A percentile compares a stretch with the other conserved stretches of the same genome.
Evolutionary conservation across 2,113 vertebrate species (phyloP).

Genomic region (Arenaria interpres): DNA sequence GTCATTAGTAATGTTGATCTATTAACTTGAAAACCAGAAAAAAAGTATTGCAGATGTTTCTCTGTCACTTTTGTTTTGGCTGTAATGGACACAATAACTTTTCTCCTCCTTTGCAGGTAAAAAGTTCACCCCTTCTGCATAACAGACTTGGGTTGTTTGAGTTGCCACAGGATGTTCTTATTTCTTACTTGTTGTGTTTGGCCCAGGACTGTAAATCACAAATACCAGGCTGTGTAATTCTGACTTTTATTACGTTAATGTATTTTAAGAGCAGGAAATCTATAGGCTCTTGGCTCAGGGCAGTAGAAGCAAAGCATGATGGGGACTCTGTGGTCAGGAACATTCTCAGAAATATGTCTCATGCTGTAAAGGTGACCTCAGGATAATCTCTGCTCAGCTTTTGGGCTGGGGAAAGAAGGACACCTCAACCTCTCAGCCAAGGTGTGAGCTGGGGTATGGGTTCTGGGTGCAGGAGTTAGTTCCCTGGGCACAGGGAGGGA

Average conservation of each 20-base stretch:
- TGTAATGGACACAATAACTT: not conserved
- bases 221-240: constrained; percentile 15
- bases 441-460: not conserved
- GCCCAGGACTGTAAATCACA: constrained; percentile 39
- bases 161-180: constrained; percentile 30
- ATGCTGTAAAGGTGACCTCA: constrained; percentile 13
- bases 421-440: not conserved
- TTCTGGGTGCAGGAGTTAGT: not conserved
- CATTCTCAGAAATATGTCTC: constrained; percentile 30
- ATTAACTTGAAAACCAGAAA: not conserved
- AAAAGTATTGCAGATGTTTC: constrained; percentile 35
- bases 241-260: constrained; percentile 47
- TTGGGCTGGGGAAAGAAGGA: not conserved
- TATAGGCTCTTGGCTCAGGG: constrained; percentile 20
- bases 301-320: not conserved
- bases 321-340: constrained; percentile 2
- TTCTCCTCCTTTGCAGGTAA: not conserved
- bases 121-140: not conserved
- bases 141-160: not conserved
- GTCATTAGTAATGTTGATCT: constrained; percentile 32
- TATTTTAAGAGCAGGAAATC: constrained; percentile 63
- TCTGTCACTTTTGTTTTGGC: not conserved
- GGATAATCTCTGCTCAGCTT: not conserved
- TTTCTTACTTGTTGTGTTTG: constrained; percentile 38
- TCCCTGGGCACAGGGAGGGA: not conserved